Base-by-base conservation (phyloP, 1,140 invertebrate species). In the Eupristina koningsbergeri region DNA sequence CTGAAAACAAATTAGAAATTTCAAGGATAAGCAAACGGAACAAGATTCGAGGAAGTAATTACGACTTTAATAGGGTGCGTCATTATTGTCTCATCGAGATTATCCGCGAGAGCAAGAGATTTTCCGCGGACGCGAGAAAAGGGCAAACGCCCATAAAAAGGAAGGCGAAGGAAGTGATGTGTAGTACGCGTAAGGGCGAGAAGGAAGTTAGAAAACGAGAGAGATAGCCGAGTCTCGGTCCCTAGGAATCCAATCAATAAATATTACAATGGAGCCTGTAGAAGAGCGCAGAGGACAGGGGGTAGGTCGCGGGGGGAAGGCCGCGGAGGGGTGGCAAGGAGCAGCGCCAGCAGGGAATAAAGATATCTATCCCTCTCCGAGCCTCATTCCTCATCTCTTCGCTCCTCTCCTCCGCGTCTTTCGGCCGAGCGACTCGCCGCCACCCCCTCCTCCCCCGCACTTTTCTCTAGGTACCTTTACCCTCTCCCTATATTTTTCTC, bases 201-300 rank as follows among this genome's bases (percentile, higher is more conserved):
- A 73, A 39, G 36, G 34, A 29, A 69, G 29, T 39, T 22, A n/a
- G n/a, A 47, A 11, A n/a, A 45, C 76, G 83, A 83, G 85, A 84
- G 81, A 36, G 34, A 58, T 80, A 58, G 83, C 83, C 75, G 83
- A 84, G 86, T 87, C 86, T 88, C 87, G 87, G 88, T 84, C 78
- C 88, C 89, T 89, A 89, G 90, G 89, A 92, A 91, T 92, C 90
- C 91, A 92, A 92, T 92, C 92, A 92, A 92, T 92, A 92, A 92
- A 92, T 92, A 92, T 92, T 92, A 92, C 91, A 92, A 92, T 92
- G 91, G 91, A 90, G 89, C 89, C 88, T 84, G 86, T 88, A 83
- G 86, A 85, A 85, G 83, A 78, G 83, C 84, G 73, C 74, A 61
- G 61, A 67, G 84, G 71, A 79, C 6, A 83, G 84, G 85, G 83